These are phyloP conservation scores for Eumacrocentrus americanus DNA, from an alignment of 2,888 invertebrate species.

Conservation along the genomic window DNA sequence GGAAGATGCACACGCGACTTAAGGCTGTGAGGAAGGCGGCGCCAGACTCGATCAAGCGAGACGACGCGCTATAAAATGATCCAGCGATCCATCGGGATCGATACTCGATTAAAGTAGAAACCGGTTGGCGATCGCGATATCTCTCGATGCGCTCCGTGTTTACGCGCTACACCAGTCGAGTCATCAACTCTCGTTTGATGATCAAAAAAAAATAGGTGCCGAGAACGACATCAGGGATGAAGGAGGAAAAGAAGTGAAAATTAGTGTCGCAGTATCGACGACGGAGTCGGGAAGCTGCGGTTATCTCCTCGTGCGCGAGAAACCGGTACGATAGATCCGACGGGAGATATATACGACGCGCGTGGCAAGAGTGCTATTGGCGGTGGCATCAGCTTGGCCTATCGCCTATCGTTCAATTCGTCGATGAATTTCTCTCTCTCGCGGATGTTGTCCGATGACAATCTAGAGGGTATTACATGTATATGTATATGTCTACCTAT, in stretches of 20 bases:
- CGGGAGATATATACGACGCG: constrained; percentile 35
- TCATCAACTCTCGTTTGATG: constrained; percentile 31
- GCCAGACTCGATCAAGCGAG: constrained; percentile 23
- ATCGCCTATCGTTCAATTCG: too few species aligned
- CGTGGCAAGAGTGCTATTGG: constrained; percentile 37
- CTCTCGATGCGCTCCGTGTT: constrained; percentile 15
- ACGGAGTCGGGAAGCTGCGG: neutral
- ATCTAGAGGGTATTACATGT: too few species aligned
- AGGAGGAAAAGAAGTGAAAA: constrained; percentile 26
- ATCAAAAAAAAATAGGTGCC: constrained; percentile 22
- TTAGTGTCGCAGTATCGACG: constrained; percentile 14
- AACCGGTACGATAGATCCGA: constrained; percentile 39
- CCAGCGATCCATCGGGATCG: constrained; percentile 34
- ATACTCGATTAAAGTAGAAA: constrained; percentile 34
- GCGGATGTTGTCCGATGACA: too few species aligned
- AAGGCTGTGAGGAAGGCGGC: constrained; percentile 6
- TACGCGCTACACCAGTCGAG: constrained; percentile 25
- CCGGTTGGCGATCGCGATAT: constrained; percentile 31
- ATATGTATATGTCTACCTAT: constrained; percentile 38
- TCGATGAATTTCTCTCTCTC: too few species aligned
- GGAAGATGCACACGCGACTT: constrained; percentile 10
- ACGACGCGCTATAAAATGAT: constrained; percentile 29
- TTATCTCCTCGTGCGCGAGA: constrained; percentile 16
- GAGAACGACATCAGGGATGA: constrained; percentile 20
- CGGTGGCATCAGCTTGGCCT: constrained; percentile 41